These are phyloP conservation scores for Argyra leucocephala DNA, from an alignment of 2,888 invertebrate species.

Conservation along the genomic window DNA sequence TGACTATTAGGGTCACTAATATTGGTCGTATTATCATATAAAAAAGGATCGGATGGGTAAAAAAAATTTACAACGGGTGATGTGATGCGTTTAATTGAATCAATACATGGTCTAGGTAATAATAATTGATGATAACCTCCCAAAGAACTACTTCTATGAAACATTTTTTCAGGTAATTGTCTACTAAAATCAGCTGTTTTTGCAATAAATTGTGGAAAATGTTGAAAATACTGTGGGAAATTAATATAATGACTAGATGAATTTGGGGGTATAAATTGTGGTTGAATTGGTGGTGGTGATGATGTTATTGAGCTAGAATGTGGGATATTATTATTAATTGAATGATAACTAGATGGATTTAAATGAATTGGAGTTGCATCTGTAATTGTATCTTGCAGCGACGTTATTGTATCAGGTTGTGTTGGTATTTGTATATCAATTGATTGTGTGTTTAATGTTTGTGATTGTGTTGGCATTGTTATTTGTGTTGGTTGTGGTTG, in stretches of 20 bases:
- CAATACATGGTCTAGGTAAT: slow-evolving; percentile 31
- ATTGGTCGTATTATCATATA: background rate
- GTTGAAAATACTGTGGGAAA: slow-evolving; percentile 30
- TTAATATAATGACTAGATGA: slow-evolving; percentile 25
- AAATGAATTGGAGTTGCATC: slow-evolving; percentile 18
- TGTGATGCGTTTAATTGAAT: slow-evolving; percentile 38
- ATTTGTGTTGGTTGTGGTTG: slow-evolving; percentile 32
- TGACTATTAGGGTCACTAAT: background rate
- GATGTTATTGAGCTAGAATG: background rate
- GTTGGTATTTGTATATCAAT: slow-evolving; percentile 20
- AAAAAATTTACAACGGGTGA: slow-evolving; percentile 41
- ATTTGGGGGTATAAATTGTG: slow-evolving; percentile 26
- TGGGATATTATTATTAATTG: background rate
- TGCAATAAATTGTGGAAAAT: slow-evolving; percentile 34
- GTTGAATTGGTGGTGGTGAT: slow-evolving; percentile 12
- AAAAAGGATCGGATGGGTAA: slow-evolving; percentile 27
- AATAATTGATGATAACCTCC: slow-evolving; percentile 19
- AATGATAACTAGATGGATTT: slow-evolving; percentile 19
- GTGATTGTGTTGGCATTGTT: slow-evolving; percentile 26
- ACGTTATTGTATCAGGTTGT: slow-evolving; percentile 19
- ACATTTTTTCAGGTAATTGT: slow-evolving; percentile 33
- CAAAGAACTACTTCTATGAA: slow-evolving; percentile 30
- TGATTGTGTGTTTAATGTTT: slow-evolving; percentile 26
- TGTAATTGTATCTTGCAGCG: slow-evolving; percentile 18
- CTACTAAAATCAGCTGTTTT: slow-evolving; percentile 36